phyloP scores from a whole-genome alignment of 1,140 invertebrate genomes.

The Tetramorium alpestre region DNA sequence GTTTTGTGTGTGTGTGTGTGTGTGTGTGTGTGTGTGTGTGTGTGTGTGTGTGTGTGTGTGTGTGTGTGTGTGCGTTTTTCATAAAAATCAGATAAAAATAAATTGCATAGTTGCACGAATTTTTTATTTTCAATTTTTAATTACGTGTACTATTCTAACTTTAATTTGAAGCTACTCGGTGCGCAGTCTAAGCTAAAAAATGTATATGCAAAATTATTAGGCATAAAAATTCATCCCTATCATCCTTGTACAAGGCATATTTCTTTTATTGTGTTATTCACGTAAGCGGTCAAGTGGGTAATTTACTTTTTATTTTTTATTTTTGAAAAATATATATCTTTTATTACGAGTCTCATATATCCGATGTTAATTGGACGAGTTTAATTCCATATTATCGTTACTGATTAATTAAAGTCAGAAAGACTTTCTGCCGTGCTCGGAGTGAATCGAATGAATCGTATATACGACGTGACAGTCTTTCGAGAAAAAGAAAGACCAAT shows the following conservation, averaged over 20 bases:
- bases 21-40: background rate
- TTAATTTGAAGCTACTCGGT: no score
- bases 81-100: background rate
- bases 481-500: constrained; percentile 2
- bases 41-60: background rate
- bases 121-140: no score
- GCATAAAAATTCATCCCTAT: no score
- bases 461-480: background rate
- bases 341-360: background rate
- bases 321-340: background rate
- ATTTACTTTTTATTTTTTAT: background rate
- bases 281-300: no score
- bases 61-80: background rate
- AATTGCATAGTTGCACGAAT: background rate
- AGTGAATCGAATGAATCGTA: background rate
- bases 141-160: no score
- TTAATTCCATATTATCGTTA: background rate
- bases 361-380: background rate
- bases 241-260: no score
- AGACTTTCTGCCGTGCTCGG: background rate
- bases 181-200: no score
- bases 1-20: background rate
- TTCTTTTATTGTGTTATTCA: no score
- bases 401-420: background rate
- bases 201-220: no score